A percentile compares a stretch with the other conserved stretches of the same genome.
Conservation (phyloP, 1,140 invertebrate genomes). For the Archivesica marissinica region DNA sequence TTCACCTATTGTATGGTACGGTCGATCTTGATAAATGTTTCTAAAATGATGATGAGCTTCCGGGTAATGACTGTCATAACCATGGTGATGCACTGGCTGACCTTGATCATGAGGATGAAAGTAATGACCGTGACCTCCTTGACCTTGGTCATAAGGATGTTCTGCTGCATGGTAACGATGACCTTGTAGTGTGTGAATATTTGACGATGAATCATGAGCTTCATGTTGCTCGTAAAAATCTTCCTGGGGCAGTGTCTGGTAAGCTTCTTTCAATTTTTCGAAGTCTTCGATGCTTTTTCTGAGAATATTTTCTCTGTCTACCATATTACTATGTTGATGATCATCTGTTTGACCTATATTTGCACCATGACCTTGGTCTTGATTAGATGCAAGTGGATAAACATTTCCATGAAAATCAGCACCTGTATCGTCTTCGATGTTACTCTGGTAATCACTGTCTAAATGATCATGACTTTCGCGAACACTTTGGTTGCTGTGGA, state of each 20-base stretch:
- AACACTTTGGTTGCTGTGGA: conserved; percentile 16
- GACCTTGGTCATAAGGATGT: conserved; percentile 49
- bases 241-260: neutral
- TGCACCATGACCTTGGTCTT: conserved; percentile 10
- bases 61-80: neutral
- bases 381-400: conserved; percentile 23
- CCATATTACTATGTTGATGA: conserved; percentile 1
- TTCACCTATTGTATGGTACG: conserved; percentile 55
- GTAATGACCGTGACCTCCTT: conserved; percentile 45
- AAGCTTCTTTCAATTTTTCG: conserved; percentile 20
- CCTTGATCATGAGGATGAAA: conserved; percentile 47
- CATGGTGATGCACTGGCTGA: conserved; percentile 28
- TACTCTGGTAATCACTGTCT: conserved; percentile 60
- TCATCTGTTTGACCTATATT: neutral
- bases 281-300: conserved; percentile 53
- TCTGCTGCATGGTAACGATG: conserved; percentile 51
- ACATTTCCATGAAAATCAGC: conserved; percentile 43
- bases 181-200: conserved; percentile 24
- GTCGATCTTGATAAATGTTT: conserved; percentile 48
- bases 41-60: conserved; percentile 49
- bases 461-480: conserved; percentile 43
- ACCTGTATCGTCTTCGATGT: conserved; percentile 10
- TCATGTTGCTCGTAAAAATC: conserved; percentile 2
- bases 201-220: neutral
- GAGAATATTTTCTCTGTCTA: conserved; percentile 40